Conservation (phyloP, 2,888 invertebrate genomes). For the Lydus trimaculatus region DNA sequence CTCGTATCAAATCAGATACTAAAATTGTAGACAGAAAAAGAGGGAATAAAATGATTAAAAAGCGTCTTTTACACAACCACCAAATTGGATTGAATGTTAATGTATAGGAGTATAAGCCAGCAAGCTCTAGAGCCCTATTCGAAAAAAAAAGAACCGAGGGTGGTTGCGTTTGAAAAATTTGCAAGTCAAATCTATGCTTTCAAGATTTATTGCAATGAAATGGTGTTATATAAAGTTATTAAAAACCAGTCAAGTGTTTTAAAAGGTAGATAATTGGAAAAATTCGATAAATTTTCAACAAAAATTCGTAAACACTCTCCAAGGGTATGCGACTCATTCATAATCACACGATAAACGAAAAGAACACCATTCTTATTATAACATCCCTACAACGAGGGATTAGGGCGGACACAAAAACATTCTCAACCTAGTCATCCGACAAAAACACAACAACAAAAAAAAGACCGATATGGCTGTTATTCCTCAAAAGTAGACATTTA, state of each 20-base stretch:
- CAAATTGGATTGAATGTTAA: constrained; percentile 28
- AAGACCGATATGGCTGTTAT: constrained; percentile 6
- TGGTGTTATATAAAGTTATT: constrained; percentile 24
- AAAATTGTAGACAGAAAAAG: neutral
- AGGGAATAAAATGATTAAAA: constrained; percentile 19
- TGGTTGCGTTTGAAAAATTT: constrained; percentile 22
- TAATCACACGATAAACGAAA: neutral
- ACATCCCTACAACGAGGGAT: constrained; percentile 6
- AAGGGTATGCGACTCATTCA: neutral
- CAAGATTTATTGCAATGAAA: constrained; percentile 25
- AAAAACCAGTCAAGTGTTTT: constrained; percentile 13
- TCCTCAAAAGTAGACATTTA: constrained; percentile 7
- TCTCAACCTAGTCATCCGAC: constrained; percentile 12
- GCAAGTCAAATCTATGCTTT: constrained; percentile 30
- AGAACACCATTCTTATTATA: constrained; percentile 1
- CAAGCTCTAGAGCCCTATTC: neutral
- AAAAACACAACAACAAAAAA: too few species aligned
- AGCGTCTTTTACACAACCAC: constrained; percentile 14
- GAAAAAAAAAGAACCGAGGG: constrained; percentile 7
- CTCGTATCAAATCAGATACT: neutral
- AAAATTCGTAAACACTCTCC: neutral
- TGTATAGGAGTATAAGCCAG: neutral
- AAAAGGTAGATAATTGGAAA: constrained; percentile 1
- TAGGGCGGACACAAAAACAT: constrained; percentile 3
- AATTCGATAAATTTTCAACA: constrained; percentile 1